Percentiles rank a stretch among this genome's conserved stretches.
These are phyloP conservation scores for Oenanthe oenanthe DNA, from an alignment of 2,113 vertebrate genomes.

Conservation along the genomic window DNA sequence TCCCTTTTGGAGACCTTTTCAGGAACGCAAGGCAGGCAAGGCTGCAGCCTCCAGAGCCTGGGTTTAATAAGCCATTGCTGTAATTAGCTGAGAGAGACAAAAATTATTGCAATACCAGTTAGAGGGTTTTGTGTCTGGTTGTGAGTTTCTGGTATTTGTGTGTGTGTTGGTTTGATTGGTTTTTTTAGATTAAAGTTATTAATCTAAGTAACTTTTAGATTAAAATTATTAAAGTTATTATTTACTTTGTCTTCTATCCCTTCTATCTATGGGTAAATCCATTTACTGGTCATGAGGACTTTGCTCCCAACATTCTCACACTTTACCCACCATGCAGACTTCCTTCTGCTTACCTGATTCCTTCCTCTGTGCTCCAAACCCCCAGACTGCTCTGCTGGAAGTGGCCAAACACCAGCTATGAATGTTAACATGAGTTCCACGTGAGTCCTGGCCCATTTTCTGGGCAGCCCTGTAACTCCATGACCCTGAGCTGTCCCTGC, in stretches of 20 bases:
- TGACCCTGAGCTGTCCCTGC: accelerated
- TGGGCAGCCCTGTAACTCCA: neutral
- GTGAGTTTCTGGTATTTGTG: neutral
- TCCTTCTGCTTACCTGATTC: accelerated
- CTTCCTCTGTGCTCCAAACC: neutral
- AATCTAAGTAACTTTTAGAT: too few species aligned
- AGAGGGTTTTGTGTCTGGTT: neutral
- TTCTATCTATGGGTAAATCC: too few species aligned
- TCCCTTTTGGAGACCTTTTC: neutral
- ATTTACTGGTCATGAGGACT: neutral
- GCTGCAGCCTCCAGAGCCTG: neutral
- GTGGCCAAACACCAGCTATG: neutral
- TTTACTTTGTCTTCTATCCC: neutral
- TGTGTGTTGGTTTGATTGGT: neutral
- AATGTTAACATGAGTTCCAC: neutral
- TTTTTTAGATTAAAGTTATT: neutral
- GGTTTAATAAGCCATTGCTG: neutral
- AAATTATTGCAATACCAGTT: neutral
- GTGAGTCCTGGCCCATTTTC: accelerated
- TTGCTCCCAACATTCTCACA: neutral
- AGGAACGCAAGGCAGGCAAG: neutral
- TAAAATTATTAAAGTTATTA: neutral
- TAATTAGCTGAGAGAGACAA: neutral
- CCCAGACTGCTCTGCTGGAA: accelerated
- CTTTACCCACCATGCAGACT: accelerated